Percentiles rank a stretch among this genome's conserved stretches.
Conservation (phyloP, 64 coral and sea anemone genomes). For the Stichodactyla mertensii region DNA sequence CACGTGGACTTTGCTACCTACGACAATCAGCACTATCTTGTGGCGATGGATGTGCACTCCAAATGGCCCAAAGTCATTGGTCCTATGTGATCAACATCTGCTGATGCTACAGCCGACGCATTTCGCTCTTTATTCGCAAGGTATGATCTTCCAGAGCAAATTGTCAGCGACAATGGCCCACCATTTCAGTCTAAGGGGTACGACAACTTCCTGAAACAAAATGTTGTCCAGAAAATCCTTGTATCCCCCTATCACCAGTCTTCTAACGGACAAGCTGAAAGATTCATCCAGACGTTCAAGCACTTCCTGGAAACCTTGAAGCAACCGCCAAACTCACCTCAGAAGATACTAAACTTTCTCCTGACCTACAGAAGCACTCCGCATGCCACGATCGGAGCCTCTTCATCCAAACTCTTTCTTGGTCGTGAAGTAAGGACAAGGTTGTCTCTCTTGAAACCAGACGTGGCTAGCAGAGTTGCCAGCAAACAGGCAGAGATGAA, state of each 20-base stretch:
- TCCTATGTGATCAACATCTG: conserved; percentile 8
- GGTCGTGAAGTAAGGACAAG: conserved; percentile 38
- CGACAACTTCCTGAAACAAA: conserved; percentile 20
- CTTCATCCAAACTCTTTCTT: conserved; percentile 41
- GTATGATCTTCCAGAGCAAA: conserved; percentile 18
- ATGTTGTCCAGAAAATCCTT: conserved; percentile 1
- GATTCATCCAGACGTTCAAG: conserved; percentile 25
- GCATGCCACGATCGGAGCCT: conserved; percentile 37
- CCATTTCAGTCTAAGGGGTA: conserved; percentile 37
- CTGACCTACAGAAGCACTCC: conserved; percentile 33
- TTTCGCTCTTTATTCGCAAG: conserved; percentile 7
- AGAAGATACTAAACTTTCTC: conserved; percentile 28
- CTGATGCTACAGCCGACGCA: not conserved
- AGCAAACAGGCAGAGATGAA: conserved; percentile 53
- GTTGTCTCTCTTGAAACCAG: conserved; percentile 31
- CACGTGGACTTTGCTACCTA: conserved; percentile 31
- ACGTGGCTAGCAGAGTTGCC: conserved; percentile 9
- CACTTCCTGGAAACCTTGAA: too few relatives aligned
- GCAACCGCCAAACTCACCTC: too few relatives aligned
- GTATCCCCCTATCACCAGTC: conserved; percentile 33
- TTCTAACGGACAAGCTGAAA: conserved; percentile 37
- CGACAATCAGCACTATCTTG: conserved; percentile 1
- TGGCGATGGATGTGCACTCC: conserved; percentile 12
- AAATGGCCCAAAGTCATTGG: conserved; percentile 29
- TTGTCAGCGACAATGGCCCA: conserved; percentile 41